phyloP scores from a whole-genome alignment of 2,797 vertebrate genomes.

The Cyclopterus lumpus region DNA sequence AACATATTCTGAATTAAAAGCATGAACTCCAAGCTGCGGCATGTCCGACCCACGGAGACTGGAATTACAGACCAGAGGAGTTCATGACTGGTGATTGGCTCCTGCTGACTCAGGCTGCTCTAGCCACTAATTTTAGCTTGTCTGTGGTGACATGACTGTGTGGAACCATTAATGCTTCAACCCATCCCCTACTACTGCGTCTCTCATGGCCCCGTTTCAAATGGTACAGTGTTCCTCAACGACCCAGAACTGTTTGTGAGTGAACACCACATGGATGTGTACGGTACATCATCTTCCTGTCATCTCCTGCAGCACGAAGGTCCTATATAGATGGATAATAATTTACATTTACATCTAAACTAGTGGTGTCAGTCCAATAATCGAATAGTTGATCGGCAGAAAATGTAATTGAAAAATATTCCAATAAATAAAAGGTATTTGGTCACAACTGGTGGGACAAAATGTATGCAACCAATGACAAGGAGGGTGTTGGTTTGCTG shows the following conservation, averaged over 20 bases:
- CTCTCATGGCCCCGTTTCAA: conserved; percentile 18
- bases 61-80: conserved; percentile 79
- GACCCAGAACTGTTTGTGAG: conserved; percentile 5
- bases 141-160: conserved; percentile 58
- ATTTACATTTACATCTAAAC: background rate
- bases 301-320: background rate
- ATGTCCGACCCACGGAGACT: conserved; percentile 58
- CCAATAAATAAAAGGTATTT: background rate
- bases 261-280: background rate
- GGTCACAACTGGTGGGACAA: background rate
- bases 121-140: conserved; percentile 77
- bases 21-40: conserved; percentile 80
- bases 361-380: background rate
- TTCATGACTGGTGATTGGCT: conserved; percentile 78
- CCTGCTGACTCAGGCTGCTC: conserved; percentile 85
- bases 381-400: background rate
- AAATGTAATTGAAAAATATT: background rate
- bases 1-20: conserved; percentile 74
- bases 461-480: background rate
- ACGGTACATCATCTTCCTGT: conserved; percentile 1
- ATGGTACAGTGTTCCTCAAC: background rate
- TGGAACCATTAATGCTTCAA: conserved; percentile 69
- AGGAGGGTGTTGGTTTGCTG: background rate
- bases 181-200: conserved; percentile 38
- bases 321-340: background rate